Percentiles rank a stretch among this genome's conserved stretches.
Conservation (phyloP, 2,797 vertebrate genomes). For the Aphelocoma californica region DNA sequence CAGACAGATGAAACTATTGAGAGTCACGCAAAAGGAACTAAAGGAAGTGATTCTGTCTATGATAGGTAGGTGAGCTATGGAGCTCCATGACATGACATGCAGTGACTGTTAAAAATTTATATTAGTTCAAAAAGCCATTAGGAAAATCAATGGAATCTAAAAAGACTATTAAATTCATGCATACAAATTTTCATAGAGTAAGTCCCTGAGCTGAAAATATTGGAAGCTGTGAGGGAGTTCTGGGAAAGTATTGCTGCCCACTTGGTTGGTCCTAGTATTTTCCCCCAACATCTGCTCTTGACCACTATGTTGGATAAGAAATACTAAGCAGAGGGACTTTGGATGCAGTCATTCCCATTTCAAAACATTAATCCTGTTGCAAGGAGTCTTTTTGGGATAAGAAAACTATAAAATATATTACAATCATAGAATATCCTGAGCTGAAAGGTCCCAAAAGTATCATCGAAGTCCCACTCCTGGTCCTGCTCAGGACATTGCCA, state of each 20-base stretch:
- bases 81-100: background rate
- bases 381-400: background rate
- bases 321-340: background rate
- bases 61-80: background rate
- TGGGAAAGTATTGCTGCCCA: background rate
- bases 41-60: background rate
- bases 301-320: background rate
- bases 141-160: background rate
- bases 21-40: background rate
- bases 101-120: background rate
- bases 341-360: background rate
- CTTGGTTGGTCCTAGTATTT: background rate
- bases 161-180: background rate
- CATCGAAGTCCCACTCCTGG: background rate
- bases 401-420: background rate
- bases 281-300: background rate
- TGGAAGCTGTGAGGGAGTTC: background rate
- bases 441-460: background rate
- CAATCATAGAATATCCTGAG: background rate
- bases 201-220: background rate
- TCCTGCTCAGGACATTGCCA: too few relatives aligned
- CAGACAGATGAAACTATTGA: background rate
- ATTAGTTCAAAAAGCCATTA: background rate
- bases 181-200: background rate
- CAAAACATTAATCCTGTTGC: background rate